phyloP scores from a whole-genome alignment of 2,113 vertebrate genomes.

The Bothrops jararaca region DNA sequence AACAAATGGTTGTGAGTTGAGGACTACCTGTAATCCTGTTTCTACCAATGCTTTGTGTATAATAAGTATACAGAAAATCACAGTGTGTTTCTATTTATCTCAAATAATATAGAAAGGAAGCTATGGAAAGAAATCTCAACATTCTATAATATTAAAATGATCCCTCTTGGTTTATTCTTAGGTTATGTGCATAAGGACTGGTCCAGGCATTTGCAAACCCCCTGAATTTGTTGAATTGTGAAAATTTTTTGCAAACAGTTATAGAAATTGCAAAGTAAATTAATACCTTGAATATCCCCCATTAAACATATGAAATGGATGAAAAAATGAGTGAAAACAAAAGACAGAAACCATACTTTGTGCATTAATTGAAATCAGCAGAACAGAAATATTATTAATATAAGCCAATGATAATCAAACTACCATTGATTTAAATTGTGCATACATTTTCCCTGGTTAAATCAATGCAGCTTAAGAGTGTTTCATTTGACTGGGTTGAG shows the following conservation, averaged over 20 bases:
- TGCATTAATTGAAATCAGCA: background rate
- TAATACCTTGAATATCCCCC: background rate
- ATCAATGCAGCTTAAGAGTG: background rate
- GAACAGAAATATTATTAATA: background rate
- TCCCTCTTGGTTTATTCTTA: background rate
- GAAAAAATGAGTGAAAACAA: background rate
- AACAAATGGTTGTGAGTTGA: too few relatives aligned
- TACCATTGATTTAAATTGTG: background rate
- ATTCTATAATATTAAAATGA: background rate
- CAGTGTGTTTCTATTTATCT: background rate
- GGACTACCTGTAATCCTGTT: background rate
- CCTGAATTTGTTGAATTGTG: background rate
- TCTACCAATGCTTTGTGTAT: background rate
- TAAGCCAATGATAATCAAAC: background rate
- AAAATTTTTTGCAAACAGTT: background rate
- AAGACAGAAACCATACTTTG: background rate
- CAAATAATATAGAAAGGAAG: background rate
- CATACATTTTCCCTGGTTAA: background rate
- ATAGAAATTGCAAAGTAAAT: background rate
- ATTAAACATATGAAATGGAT: background rate
- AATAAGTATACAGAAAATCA: background rate
- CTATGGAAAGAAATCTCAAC: background rate
- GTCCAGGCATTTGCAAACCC: background rate
- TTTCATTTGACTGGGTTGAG: background rate
- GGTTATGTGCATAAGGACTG: background rate